These are phyloP conservation scores for Champsocephalus esox DNA, from an alignment of 2,797 vertebrate species.

Conservation along the genomic window DNA sequence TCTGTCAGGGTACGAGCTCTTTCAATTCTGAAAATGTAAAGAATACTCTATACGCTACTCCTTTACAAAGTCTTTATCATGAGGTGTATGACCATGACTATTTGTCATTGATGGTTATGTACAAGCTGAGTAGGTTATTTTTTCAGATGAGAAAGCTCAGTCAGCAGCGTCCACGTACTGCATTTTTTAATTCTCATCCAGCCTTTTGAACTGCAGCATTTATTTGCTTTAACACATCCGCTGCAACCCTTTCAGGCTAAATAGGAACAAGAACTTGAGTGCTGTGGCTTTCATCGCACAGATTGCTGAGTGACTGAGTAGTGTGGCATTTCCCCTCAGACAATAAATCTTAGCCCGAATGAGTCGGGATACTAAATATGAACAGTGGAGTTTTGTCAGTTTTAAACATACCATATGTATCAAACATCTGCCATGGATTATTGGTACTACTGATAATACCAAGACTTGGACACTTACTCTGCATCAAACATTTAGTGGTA, in stretches of 20 bases:
- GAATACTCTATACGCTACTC: neutral
- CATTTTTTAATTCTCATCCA: conserved; percentile 23
- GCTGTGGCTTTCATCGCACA: conserved; percentile 41
- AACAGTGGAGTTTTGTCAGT: conserved; percentile 15
- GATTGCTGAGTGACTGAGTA: conserved; percentile 43
- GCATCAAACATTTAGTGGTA: conserved; percentile 24
- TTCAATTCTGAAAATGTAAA: neutral
- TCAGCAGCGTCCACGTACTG: conserved; percentile 16
- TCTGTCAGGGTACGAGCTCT: neutral
- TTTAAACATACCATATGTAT: conserved; percentile 14
- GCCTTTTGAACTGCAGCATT: conserved; percentile 37
- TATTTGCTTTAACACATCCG: conserved; percentile 54
- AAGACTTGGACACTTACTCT: conserved; percentile 13
- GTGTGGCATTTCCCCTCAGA: conserved; percentile 29
- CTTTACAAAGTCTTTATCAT: neutral
- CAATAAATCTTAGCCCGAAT: conserved; percentile 38
- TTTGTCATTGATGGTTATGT: conserved; percentile 6
- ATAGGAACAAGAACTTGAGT: conserved; percentile 50
- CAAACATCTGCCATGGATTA: conserved; percentile 15
- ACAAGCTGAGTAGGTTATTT: neutral
- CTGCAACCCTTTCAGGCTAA: conserved; percentile 40
- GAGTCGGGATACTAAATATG: conserved; percentile 26
- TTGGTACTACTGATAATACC: neutral
- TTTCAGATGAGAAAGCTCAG: conserved; percentile 15
- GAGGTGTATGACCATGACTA: neutral